A percentile compares a stretch with the other conserved stretches of the same genome.
phyloP scores from a whole-genome alignment of 2,113 vertebrate species.

The Chauna torquata region DNA sequence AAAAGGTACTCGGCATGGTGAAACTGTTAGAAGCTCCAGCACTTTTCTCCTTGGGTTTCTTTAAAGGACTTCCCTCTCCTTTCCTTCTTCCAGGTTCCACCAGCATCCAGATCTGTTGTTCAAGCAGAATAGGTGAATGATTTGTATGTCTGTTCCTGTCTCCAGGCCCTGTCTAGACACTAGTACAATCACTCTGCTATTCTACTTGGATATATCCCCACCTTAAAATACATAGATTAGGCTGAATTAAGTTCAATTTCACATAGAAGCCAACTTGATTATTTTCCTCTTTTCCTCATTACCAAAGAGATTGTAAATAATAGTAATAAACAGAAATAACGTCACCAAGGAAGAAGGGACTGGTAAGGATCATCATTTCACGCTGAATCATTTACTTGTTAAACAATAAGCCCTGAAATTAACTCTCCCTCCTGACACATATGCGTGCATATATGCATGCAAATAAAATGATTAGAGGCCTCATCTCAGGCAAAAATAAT shows the following conservation, averaged over 20 bases:
- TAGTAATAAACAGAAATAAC: slow-evolving; percentile 25
- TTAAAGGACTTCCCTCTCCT: not conserved
- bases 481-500: not conserved
- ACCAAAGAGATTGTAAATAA: slow-evolving; percentile 28
- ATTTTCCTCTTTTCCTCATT: slow-evolving; percentile 33
- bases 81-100: not conserved
- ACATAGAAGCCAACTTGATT: slow-evolving; percentile 22
- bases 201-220: not conserved
- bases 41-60: not conserved
- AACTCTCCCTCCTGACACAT: slow-evolving; percentile 31
- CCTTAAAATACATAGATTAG: not conserved
- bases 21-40: not conserved
- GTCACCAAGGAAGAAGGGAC: not conserved
- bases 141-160: not conserved
- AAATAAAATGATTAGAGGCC: slow-evolving; percentile 47
- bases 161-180: not conserved
- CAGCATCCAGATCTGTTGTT: not conserved
- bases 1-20: not conserved
- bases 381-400: slow-evolving; percentile 47
- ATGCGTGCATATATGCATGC: not conserved
- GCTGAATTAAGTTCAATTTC: slow-evolving; percentile 21
- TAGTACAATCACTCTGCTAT: not conserved
- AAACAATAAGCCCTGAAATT: slow-evolving; percentile 53
- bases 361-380: slow-evolving; percentile 36
- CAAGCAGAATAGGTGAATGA: not conserved